These are phyloP conservation scores for Columba guinea DNA, from an alignment of 2,797 vertebrate genomes.

Conservation along the genomic window DNA sequence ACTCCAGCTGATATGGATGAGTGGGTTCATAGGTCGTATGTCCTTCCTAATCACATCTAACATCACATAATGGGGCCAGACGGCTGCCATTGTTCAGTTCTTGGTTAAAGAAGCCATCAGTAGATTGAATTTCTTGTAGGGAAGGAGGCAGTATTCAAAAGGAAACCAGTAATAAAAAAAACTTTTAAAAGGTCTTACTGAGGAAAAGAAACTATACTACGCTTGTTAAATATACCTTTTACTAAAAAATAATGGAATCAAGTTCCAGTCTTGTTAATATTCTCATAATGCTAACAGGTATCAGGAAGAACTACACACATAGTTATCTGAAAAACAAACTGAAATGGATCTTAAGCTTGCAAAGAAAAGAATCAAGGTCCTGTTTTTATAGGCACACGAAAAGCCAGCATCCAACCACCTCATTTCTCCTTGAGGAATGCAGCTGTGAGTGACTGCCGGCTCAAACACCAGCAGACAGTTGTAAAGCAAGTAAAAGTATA, in stretches of 20 bases:
- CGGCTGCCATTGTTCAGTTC: not conserved
- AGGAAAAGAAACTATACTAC: not conserved
- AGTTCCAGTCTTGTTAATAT: not conserved
- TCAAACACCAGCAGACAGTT: not conserved
- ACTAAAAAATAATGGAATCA: not conserved
- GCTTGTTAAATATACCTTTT: not conserved
- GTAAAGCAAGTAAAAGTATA: not conserved
- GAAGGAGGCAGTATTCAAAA: not conserved
- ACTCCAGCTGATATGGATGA: not conserved
- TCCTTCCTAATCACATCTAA: slow-evolving; percentile 20
- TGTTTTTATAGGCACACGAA: not conserved
- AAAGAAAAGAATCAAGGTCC: not conserved
- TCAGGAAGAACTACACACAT: not conserved
- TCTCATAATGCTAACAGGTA: not conserved
- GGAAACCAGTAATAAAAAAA: not conserved
- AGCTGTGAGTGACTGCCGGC: not conserved
- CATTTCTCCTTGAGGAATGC: not conserved
- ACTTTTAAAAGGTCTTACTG: not conserved
- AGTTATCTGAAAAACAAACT: not conserved
- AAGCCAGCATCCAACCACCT: not conserved
- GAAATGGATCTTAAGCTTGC: not conserved
- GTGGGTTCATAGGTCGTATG: not conserved
- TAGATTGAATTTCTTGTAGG: not conserved
- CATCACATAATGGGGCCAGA: not conserved
- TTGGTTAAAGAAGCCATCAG: not conserved